A percentile compares a stretch with the other conserved stretches of the same genome.
Conservation (phyloP, 2,113 vertebrate genomes). For the Mugil cephalus region DNA sequence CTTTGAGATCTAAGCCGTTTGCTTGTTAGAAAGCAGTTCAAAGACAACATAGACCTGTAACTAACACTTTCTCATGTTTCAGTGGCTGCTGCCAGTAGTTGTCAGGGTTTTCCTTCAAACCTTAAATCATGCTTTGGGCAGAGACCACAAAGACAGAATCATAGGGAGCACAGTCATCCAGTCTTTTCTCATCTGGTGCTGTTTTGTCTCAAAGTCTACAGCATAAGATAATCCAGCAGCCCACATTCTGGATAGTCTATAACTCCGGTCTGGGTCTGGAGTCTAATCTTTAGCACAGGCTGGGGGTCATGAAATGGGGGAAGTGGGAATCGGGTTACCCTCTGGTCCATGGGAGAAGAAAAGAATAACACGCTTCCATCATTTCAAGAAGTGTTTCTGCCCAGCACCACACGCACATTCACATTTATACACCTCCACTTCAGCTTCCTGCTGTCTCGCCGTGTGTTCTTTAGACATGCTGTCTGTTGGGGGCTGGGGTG, state of each 20-base stretch:
- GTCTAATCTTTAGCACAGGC: conserved; percentile 44
- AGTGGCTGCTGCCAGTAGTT: conserved; percentile 48
- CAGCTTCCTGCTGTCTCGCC: conserved; percentile 78
- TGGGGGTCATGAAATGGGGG: conserved; percentile 55
- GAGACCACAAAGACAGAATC: conserved; percentile 56
- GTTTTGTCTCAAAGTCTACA: conserved; percentile 43
- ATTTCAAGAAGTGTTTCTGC: conserved; percentile 52
- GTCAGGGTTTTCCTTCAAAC: conserved; percentile 51
- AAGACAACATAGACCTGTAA: conserved; percentile 48
- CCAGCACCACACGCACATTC: conserved; percentile 14
- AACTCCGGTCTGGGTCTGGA: conserved; percentile 54
- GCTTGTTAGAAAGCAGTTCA: conserved; percentile 37
- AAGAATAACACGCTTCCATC: conserved; percentile 79
- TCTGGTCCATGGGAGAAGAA: conserved; percentile 53
- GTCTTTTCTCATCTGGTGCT: conserved; percentile 20
- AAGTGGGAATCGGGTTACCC: conserved; percentile 59
- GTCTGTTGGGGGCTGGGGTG: conserved; percentile 3
- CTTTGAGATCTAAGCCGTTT: conserved; percentile 24
- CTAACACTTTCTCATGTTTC: conserved; percentile 64
- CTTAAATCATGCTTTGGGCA: conserved; percentile 59
- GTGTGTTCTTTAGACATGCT: conserved; percentile 48
- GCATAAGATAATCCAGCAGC: conserved; percentile 66
- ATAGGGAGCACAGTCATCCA: conserved; percentile 20
- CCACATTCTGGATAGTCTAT: conserved; percentile 67
- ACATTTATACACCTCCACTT: conserved; percentile 46